Evolutionary conservation across 2,797 vertebrate genomes (phyloP), one percentile per base, ranked within the genome.

Genomic region (Gambusia yucatana): DNA sequence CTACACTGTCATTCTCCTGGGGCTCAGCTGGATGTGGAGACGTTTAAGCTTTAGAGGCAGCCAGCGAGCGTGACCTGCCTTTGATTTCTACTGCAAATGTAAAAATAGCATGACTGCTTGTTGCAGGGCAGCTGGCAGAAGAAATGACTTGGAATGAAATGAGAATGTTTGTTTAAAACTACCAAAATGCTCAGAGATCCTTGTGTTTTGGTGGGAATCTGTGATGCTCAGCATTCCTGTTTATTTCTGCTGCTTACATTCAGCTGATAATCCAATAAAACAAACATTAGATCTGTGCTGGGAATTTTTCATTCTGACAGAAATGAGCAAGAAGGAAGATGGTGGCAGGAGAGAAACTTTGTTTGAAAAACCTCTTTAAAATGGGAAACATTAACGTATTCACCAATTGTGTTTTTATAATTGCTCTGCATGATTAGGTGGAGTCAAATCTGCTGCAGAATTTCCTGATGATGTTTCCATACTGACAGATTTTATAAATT

Each of bases 11-110:
- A 77, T 50, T 84, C 89, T 84, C 81, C 25, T 20, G 81, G 77
- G 81, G 46, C 81, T 78, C 13, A 73, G 79, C 30, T 65, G 79
- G 44, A 73, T 74, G 61, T 84, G 76, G 74, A 83, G 85, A 80
- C 76, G 41, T 76, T 50, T 59, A 22, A 75, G 71, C 69, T 57
- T 79, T 72, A 79, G 78, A 86, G 75, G 57, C 39, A 70, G 33
- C 76, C 59, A 22, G 22, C 46, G 73, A 77, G 72, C 59, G 46
- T 2, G 22, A 76, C 50, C 47, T 72, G 63, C 67, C 63, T 69
- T 46, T 70, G 67, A 70, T 76, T 71, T 80, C 71, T 41, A 71
- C 47, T 57, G 39, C 43, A 47, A 76, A 55, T 25, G 30, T 33
- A 52, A 73, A 73, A 73, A 41, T 55, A 73, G 52, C 33, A 57